Conservation (phyloP, 2,113 vertebrate genomes). For the Syngnathus floridae region DNA sequence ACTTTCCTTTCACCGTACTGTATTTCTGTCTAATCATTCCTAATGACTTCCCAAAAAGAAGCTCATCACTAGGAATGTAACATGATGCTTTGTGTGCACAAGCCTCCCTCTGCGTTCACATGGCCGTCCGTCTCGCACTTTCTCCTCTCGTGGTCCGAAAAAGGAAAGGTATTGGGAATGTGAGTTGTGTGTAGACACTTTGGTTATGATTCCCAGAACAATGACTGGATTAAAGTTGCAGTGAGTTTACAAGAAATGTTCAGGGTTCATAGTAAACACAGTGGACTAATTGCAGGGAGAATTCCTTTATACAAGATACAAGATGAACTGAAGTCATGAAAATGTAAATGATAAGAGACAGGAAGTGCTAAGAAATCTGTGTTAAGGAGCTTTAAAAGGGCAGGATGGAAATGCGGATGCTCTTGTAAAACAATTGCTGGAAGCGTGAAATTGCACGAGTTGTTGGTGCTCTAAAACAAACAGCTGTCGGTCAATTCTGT, state of each 20-base stretch:
- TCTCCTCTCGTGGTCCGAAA: slow-evolving; percentile 52
- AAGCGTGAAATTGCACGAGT: neutral
- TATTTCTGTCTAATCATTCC: neutral
- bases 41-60: neutral
- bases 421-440: neutral
- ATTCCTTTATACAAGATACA: neutral
- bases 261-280: slow-evolving; percentile 10
- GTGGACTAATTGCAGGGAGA: neutral
- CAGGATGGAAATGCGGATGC: neutral
- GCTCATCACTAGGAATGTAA: slow-evolving; percentile 3
- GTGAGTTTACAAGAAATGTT: slow-evolving; percentile 1
- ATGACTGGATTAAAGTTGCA: slow-evolving; percentile 15
- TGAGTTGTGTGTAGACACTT: slow-evolving; percentile 21
- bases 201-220: slow-evolving; percentile 32
- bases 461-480: neutral
- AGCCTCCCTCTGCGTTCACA: slow-evolving; percentile 14
- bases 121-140: slow-evolving; percentile 16
- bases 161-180: slow-evolving; percentile 61
- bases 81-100: slow-evolving; percentile 5
- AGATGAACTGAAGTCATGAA: neutral
- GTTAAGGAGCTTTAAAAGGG: neutral
- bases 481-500: neutral
- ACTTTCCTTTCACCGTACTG: neutral
- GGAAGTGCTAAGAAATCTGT: neutral
- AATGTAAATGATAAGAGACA: neutral